A percentile compares a stretch with the other conserved stretches of the same genome.
These are phyloP conservation scores for Chouioia cunea DNA, from an alignment of 2,888 invertebrate species.

Conservation along the genomic window DNA sequence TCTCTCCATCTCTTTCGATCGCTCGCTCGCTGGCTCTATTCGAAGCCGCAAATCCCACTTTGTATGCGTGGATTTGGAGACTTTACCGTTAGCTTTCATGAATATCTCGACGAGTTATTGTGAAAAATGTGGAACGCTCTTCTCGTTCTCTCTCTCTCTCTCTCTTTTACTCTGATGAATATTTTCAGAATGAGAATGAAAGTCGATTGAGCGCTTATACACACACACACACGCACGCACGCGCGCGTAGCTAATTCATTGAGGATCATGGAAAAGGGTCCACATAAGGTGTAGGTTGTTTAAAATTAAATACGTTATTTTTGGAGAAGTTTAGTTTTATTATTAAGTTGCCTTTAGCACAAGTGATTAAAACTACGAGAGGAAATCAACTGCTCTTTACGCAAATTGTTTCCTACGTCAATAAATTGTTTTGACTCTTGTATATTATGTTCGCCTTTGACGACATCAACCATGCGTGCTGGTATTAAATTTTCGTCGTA, in stretches of 20 bases:
- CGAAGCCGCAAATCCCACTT: not conserved
- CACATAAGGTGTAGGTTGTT: no score
- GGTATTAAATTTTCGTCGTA: no score
- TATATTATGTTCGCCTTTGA: no score
- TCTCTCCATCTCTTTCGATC: not conserved
- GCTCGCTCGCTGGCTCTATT: not conserved
- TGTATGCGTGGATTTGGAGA: constrained; percentile 1
- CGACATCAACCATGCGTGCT: no score
- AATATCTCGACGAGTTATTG: no score
- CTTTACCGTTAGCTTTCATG: not conserved
- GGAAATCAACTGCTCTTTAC: not conserved
- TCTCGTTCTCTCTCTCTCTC: not conserved
- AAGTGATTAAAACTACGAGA: not conserved
- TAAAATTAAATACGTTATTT: no score
- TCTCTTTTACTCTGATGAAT: not conserved
- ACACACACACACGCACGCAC: not conserved
- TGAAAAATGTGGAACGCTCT: no score
- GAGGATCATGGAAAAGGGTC: no score
- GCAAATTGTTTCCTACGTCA: not conserved
- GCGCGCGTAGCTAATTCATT: not conserved
- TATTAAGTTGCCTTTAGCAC: not conserved
- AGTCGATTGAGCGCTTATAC: not conserved
- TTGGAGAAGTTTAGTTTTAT: no score
- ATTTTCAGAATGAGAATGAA: not conserved
- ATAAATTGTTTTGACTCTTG: no score